Evolutionary conservation across 2,888 invertebrate species (phyloP).

Genomic region (Eulithis prunata): DNA sequence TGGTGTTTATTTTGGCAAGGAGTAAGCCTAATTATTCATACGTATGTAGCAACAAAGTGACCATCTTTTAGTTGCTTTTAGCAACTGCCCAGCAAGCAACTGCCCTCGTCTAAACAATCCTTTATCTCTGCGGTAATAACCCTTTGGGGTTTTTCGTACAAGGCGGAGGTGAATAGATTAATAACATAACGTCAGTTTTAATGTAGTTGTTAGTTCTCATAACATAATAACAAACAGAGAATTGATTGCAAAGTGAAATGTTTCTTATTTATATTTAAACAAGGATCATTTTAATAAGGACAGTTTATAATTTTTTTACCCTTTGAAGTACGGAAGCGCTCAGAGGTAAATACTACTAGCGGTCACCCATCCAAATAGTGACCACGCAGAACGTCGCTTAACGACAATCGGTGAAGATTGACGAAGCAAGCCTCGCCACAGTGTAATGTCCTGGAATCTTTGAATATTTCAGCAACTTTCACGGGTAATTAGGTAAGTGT

Average conservation of each 20-base stretch:
- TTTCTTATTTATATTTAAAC: no score
- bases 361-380: no score
- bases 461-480: conserved; percentile 13
- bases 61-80: background rate
- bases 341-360: no score
- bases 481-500: conserved; percentile 13
- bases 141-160: conserved; percentile 30
- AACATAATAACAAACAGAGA: background rate
- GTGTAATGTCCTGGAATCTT: conserved; percentile 3
- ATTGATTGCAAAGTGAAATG: no score
- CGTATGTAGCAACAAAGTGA: no score
- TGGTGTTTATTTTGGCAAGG: no score
- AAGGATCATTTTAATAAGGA: no score
- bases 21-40: no score
- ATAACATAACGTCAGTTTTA: conserved; percentile 16
- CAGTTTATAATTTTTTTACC: background rate
- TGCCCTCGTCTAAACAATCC: conserved; percentile 10
- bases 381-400: no score
- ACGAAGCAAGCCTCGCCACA: no score
- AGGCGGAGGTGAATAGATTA: conserved; percentile 29
- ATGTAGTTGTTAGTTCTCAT: conserved; percentile 6
- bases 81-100: conserved; percentile 3
- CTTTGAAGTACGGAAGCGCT: background rate
- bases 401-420: no score
- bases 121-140: conserved; percentile 24